Percentiles rank a stretch among this genome's conserved stretches.
Conservation (phyloP, 2,888 invertebrate genomes). For the Metalampra italica region DNA sequence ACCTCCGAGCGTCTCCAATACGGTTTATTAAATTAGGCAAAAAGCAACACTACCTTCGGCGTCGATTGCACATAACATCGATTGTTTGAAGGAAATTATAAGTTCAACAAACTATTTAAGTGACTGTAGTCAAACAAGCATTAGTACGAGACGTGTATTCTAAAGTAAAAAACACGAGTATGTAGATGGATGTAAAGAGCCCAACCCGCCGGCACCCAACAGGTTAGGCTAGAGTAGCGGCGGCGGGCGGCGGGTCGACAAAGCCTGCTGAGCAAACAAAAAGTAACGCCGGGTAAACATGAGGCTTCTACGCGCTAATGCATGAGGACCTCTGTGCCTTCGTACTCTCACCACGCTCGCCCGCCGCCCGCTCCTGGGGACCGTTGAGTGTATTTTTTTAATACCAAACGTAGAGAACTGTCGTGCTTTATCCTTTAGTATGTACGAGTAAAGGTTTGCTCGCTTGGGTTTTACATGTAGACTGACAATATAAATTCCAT, state of each 20-base stretch:
- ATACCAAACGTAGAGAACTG: not conserved
- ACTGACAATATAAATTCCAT: too few species aligned
- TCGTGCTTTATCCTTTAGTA: slow-evolving; percentile 1
- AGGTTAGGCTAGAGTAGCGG: slow-evolving; percentile 35
- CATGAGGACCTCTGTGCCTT: slow-evolving; percentile 38
- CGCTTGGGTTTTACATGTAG: too few species aligned
- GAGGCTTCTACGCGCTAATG: slow-evolving; percentile 56
- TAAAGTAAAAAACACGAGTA: slow-evolving; percentile 29
- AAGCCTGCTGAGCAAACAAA: slow-evolving; percentile 55
- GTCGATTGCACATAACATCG: slow-evolving; percentile 19
- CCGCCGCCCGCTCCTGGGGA: slow-evolving; percentile 14
- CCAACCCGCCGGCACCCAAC: slow-evolving; percentile 22
- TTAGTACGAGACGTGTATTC: slow-evolving; percentile 5
- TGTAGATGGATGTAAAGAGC: slow-evolving; percentile 30
- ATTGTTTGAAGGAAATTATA: slow-evolving; percentile 14
- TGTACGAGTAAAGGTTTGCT: not conserved
- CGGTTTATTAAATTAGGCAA: slow-evolving; percentile 25
- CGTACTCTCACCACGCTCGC: slow-evolving; percentile 19
- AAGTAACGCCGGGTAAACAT: slow-evolving; percentile 57
- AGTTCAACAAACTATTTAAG: slow-evolving; percentile 11
- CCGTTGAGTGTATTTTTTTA: slow-evolving; percentile 12
- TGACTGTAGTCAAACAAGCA: slow-evolving; percentile 13
- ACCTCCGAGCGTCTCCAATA: slow-evolving; percentile 17
- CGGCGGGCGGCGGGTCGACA: slow-evolving; percentile 44
- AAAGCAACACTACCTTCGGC: slow-evolving; percentile 21